phyloP scores from a whole-genome alignment of 2,797 vertebrate genomes.

The Microhierax caerulescens region DNA sequence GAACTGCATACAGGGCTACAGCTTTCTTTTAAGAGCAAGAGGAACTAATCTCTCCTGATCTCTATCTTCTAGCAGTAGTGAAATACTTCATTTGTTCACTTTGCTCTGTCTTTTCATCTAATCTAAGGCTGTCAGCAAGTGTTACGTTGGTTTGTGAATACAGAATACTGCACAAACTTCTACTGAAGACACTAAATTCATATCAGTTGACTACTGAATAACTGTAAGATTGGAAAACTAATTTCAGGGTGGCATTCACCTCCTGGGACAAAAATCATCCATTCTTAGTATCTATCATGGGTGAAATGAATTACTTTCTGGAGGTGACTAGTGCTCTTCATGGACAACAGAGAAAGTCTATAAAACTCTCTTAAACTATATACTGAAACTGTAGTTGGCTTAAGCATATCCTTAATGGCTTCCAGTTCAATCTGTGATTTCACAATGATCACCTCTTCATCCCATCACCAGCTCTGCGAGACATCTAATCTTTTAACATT shows the following conservation, averaged over 20 bases:
- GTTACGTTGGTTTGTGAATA: neutral
- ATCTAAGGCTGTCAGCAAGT: neutral
- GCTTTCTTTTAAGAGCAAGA: neutral
- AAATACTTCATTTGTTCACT: conserved; percentile 21
- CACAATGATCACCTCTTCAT: neutral
- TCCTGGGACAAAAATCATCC: neutral
- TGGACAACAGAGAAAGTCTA: neutral
- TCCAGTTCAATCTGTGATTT: neutral
- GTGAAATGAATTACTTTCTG: neutral
- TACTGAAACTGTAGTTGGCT: neutral
- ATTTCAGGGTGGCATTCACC: neutral
- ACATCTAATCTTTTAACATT: neutral
- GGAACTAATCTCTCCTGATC: neutral
- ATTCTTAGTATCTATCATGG: neutral
- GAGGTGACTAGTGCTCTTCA: neutral
- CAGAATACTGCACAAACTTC: neutral
- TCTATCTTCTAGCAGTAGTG: neutral
- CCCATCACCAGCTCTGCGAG: neutral
- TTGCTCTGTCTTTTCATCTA: conserved; percentile 13
- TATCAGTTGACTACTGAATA: neutral
- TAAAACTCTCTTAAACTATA: neutral
- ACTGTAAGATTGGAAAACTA: neutral
- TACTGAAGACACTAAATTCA: neutral
- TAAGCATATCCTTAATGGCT: neutral
- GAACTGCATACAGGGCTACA: neutral